A percentile compares a stretch with the other conserved stretches of the same genome.
These are phyloP conservation scores for Chrysolina americana DNA, from an alignment of 2,888 invertebrate genomes.

Conservation along the genomic window DNA sequence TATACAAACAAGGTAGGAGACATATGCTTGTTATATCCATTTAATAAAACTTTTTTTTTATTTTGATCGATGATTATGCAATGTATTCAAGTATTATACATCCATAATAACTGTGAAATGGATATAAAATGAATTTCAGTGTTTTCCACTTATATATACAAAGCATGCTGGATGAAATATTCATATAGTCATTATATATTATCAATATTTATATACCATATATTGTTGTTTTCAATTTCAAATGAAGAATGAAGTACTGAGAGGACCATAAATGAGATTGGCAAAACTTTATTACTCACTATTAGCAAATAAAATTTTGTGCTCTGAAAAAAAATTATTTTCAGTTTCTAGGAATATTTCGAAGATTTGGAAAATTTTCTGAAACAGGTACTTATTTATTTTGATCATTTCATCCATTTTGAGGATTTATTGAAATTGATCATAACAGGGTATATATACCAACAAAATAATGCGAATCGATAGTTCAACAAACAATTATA, in stretches of 20 bases:
- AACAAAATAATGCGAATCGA: not conserved
- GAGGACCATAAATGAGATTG: not conserved
- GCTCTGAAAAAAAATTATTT: not conserved
- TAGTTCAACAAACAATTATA: constrained; percentile 5
- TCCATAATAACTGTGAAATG: not conserved
- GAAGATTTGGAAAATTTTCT: not conserved
- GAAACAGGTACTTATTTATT: not conserved
- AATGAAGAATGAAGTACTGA: not conserved
- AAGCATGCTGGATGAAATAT: not conserved
- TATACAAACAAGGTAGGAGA: not conserved
- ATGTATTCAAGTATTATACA: not conserved
- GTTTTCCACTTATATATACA: constrained; percentile 3
- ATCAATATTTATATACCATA: not conserved
- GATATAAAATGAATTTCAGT: not conserved
- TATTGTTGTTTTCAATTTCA: constrained; percentile 9
- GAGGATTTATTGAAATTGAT: not conserved
- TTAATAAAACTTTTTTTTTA: not conserved
- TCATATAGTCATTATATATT: not conserved
- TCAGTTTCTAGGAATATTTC: not conserved
- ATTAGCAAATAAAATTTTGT: not conserved
- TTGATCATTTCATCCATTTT: not conserved
- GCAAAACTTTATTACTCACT: not conserved
- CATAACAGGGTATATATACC: constrained; percentile 2
- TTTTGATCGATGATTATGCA: not conserved
- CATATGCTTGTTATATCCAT: constrained; percentile 1